Percentiles rank a stretch among this genome's conserved stretches.
These are phyloP conservation scores for Mythimna lalbum DNA, from an alignment of 2,888 invertebrate species.

Conservation along the genomic window DNA sequence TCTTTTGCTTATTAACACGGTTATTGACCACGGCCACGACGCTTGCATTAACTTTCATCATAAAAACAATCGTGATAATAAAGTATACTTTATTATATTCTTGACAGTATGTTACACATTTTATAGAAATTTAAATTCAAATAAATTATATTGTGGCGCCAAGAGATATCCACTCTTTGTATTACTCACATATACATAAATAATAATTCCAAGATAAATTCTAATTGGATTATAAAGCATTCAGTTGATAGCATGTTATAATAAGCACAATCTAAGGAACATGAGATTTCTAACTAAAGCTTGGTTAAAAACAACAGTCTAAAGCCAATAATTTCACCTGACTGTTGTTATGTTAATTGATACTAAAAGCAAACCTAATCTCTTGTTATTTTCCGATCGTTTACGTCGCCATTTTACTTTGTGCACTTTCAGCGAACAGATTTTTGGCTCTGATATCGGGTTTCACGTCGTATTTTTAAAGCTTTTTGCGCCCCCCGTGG, in stretches of 20 bases:
- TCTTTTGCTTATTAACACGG: conserved; percentile 51
- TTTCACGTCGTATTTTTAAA: conserved; percentile 56
- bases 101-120: conserved; percentile 1
- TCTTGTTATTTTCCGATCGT: conserved; percentile 36
- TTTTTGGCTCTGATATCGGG: conserved; percentile 54
- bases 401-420: conserved; percentile 43
- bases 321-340: neutral
- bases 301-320: conserved; percentile 6
- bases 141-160: conserved; percentile 7
- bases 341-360: conserved; percentile 28
- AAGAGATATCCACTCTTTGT: neutral
- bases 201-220: neutral
- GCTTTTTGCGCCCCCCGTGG: conserved; percentile 52
- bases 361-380: conserved; percentile 32
- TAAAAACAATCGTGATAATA: conserved; percentile 33
- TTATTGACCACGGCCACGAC: conserved; percentile 24
- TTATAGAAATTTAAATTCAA: conserved; percentile 8
- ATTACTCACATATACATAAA: neutral
- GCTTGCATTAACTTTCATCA: conserved; percentile 43
- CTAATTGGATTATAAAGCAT: conserved; percentile 5
- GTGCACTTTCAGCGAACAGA: conserved; percentile 37
- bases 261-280: neutral
- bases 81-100: conserved; percentile 17
- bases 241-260: neutral
- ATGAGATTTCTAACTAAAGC: conserved; percentile 6